These are phyloP conservation scores for Pogoniulus pusillus DNA, from an alignment of 2,797 vertebrate genomes.

Conservation along the genomic window DNA sequence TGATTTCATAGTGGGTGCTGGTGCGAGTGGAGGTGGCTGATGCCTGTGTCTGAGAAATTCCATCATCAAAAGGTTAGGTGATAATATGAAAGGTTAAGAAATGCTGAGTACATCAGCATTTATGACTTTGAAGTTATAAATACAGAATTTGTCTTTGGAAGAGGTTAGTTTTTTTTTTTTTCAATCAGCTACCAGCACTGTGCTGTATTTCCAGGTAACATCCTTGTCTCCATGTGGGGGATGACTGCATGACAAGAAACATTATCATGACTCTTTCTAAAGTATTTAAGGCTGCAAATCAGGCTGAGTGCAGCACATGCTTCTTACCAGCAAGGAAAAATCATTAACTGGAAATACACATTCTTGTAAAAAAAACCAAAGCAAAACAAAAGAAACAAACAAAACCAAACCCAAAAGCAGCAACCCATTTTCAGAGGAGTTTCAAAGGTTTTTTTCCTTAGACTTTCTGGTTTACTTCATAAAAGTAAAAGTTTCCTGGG, in stretches of 20 bases:
- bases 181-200: not conserved
- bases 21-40: not conserved
- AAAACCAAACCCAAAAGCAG: not conserved
- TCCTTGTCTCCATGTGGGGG: not conserved
- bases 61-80: not conserved
- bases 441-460: not conserved
- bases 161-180: not conserved
- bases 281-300: not conserved
- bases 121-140: not conserved
- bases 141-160: not conserved
- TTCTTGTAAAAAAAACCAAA: not conserved
- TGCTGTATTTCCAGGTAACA: not conserved
- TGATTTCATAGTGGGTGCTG: not conserved
- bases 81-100: not conserved
- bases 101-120: not conserved
- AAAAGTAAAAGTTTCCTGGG: rapidly evolving
- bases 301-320: not conserved
- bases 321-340: not conserved
- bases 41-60: not conserved
- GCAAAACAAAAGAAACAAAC: too few species aligned
- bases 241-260: not conserved
- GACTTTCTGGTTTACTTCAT: not conserved
- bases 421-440: not conserved
- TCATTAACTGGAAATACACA: not conserved
- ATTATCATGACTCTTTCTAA: not conserved